phyloP scores from a whole-genome alignment of 2,113 vertebrate genomes.

The Hydrolagus affinis region DNA sequence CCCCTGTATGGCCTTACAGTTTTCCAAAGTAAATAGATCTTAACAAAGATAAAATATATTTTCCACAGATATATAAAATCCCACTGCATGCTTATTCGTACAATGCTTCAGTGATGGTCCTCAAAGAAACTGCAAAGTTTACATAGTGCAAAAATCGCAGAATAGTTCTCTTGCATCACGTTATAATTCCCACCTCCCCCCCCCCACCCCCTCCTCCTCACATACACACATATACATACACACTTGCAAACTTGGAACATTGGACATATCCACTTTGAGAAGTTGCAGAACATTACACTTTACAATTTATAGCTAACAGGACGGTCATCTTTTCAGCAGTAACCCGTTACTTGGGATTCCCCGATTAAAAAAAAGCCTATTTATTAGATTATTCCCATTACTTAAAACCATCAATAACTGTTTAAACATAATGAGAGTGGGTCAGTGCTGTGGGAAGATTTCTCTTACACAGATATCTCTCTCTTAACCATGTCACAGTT shows the following conservation, averaged over 20 bases:
- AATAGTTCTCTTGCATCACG: not conserved
- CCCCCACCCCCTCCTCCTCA: too few relatives aligned
- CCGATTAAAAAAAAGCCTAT: not conserved
- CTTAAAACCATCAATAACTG: not conserved
- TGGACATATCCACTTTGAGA: slow-evolving; percentile 1
- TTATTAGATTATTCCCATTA: not conserved
- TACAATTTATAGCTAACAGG: not conserved
- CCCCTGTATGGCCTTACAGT: slow-evolving; percentile 31
- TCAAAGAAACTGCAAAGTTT: not conserved
- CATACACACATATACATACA: not conserved
- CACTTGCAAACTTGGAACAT: not conserved
- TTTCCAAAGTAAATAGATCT: slow-evolving; percentile 32
- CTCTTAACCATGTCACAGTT: slow-evolving; percentile 10
- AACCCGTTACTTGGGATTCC: not conserved
- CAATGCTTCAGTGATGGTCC: slow-evolving; percentile 15
- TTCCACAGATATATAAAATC: slow-evolving; percentile 26
- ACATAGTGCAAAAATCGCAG: not conserved
- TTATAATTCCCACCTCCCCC: not conserved
- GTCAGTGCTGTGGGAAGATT: not conserved
- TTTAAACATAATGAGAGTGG: not conserved
- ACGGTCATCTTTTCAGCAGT: not conserved
- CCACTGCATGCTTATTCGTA: slow-evolving; percentile 24
- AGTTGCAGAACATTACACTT: slow-evolving; percentile 1
- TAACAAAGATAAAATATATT: slow-evolving; percentile 29
- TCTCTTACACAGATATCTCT: not conserved